Percentiles rank a stretch among this genome's conserved stretches.
Evolutionary conservation across 1,140 invertebrate genomes (phyloP).

Genomic region (Drosophila nigrodunni): DNA sequence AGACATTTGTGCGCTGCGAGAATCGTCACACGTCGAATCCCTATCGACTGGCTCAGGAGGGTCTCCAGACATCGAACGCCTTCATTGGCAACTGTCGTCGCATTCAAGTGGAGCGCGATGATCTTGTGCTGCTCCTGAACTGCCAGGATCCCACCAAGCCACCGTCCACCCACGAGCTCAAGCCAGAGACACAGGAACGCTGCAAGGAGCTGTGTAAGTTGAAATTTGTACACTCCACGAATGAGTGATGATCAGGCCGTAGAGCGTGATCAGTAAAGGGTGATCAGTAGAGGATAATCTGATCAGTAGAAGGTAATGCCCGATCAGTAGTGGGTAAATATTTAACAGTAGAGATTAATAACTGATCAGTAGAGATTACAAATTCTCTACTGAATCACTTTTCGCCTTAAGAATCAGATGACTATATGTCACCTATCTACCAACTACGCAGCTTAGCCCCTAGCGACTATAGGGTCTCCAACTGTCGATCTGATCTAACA

Average conservation of each 20-base stretch:
- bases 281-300: too few species aligned
- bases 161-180: constrained; percentile 88
- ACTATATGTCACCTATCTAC: too few species aligned
- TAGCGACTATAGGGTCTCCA: background rate
- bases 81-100: constrained; percentile 88
- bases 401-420: too few species aligned
- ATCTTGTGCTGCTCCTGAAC: constrained; percentile 91
- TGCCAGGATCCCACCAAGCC: constrained; percentile 91
- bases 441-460: too few species aligned
- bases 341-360: too few species aligned
- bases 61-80: constrained; percentile 88
- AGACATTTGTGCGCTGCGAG: constrained; percentile 95
- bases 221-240: too few species aligned
- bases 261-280: too few species aligned
- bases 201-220: constrained; percentile 88
- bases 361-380: too few species aligned
- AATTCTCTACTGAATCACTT: too few species aligned
- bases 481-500: constrained; percentile 32
- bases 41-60: constrained; percentile 92
- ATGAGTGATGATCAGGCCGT: too few species aligned
- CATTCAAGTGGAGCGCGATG: constrained; percentile 90
- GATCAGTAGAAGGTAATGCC: too few species aligned
- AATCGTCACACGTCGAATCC: constrained; percentile 94
- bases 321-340: too few species aligned
- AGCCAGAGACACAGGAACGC: constrained; percentile 87